Conservation (phyloP, 2,113 vertebrate genomes). For the Salvelinus namaycush region DNA sequence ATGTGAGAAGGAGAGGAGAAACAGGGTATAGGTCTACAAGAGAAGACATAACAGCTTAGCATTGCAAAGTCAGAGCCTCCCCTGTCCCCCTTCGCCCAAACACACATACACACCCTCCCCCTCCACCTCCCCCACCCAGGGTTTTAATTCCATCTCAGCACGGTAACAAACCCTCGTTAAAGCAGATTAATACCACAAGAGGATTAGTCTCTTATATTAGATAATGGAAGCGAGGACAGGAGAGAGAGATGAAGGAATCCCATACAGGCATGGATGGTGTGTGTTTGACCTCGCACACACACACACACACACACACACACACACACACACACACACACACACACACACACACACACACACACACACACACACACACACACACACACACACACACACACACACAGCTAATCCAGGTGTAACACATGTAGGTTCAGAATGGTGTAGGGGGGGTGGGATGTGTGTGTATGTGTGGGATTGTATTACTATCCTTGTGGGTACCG, state of each 20-base stretch:
- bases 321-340: conserved; percentile 66
- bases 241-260: conserved; percentile 43
- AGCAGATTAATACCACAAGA: conserved; percentile 75
- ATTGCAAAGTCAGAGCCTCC: neutral
- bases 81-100: neutral
- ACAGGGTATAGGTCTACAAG: neutral
- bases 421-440: conserved; percentile 29
- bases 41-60: neutral
- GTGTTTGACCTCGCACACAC: conserved; percentile 68
- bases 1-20: neutral
- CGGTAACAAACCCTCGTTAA: conserved; percentile 72
- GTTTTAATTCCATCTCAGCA: conserved; percentile 69
- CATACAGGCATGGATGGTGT: conserved; percentile 48
- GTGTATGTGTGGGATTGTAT: no score
- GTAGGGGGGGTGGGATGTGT: neutral
- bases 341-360: conserved; percentile 67
- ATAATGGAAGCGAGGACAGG: conserved; percentile 58
- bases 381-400: conserved; percentile 67
- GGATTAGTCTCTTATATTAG: conserved; percentile 70
- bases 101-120: conserved; percentile 10
- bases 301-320: conserved; percentile 48
- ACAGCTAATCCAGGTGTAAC: conserved; percentile 71
- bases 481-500: no score
- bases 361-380: conserved; percentile 68
- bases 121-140: conserved; percentile 38